phyloP scores from a whole-genome alignment of 2,888 invertebrate genomes.

The Agapostemon virescens region DNA sequence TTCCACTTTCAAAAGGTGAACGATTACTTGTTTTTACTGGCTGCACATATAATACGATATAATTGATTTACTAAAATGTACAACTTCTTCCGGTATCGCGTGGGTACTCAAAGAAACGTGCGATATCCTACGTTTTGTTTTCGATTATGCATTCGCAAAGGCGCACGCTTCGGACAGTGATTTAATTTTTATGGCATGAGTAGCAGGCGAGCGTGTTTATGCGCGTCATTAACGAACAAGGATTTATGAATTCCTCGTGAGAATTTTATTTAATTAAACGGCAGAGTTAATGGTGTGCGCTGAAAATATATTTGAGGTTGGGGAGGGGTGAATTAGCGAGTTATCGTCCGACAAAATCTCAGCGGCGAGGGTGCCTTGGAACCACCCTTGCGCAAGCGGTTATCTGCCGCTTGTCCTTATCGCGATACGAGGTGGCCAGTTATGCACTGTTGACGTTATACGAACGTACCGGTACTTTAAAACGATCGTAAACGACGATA shows the following conservation, averaged over 20 bases:
- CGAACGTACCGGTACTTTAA: constrained; percentile 50
- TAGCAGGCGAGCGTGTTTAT: constrained; percentile 1
- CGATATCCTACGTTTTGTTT: not conserved
- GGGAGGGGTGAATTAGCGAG: constrained; percentile 49
- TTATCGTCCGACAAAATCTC: constrained; percentile 51
- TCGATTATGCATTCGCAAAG: not conserved
- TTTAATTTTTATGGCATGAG: not conserved
- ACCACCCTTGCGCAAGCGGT: constrained; percentile 46
- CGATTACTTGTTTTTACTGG: too few relatives aligned
- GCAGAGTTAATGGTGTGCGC: constrained; percentile 41
- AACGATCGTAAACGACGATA: constrained; percentile 58
- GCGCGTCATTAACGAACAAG: constrained; percentile 14
- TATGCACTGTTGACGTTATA: constrained; percentile 55
- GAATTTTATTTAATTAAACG: constrained; percentile 55
- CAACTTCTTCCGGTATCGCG: not conserved
- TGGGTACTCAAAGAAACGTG: not conserved
- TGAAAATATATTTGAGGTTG: constrained; percentile 41
- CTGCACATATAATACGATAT: too few relatives aligned
- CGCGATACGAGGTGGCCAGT: constrained; percentile 58
- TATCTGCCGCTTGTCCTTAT: constrained; percentile 58
- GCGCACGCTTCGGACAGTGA: not conserved
- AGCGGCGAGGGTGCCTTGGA: constrained; percentile 42
- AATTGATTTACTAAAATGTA: not conserved
- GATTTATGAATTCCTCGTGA: constrained; percentile 42
- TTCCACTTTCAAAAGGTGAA: too few relatives aligned